Base-by-base conservation (phyloP, 2,888 invertebrate species). In the Pasiphila rectangulata region DNA sequence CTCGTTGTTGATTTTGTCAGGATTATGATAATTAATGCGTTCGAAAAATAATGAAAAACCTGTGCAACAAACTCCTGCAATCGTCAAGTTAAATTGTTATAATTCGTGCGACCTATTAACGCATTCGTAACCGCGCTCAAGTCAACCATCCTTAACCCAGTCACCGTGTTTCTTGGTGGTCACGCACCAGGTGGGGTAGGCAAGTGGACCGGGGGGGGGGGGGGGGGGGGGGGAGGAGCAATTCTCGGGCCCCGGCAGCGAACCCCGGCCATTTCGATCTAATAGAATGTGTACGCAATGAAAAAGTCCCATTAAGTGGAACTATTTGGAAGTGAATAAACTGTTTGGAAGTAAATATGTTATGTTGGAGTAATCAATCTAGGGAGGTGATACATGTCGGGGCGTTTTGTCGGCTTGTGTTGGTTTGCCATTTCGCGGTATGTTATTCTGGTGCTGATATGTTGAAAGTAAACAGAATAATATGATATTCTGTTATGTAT, bases 271-370 rank as follows among this genome's bases (percentile, higher is more conserved):
- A 1, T 34, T 35, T 20, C 34, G 19, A n/a, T 20, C 15, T 49
- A 50, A 50, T 50, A 45, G 50, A 50, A 50, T 45, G 44, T 44
- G 50, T 25, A 24, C 45, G 50, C 45, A 37, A 34, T 45, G 50
- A 45, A 50, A 32, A 29, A 20, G 13, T 29, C 6, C 40, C 25
- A 45, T 40, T 44, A 41, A 41, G 25, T 37, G 24, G 24, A 40
- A 34, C 50, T 37, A 34, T 39, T 49, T 35, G 29, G 13, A 20
- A 30, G 32, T 41, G 27, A 45, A 37, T 36, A 43, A 36, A 34
- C 39, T 48, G 10, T 34, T 17, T 16, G 17, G 27, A 17, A 40
- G 40, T 21, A 29, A 40, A n/a, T 36, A 43, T 40, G 38, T 43
- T 48, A 13, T 34, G 17, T 16, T 23, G 27, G 21, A 40, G 40